Evolutionary conservation across 2,113 vertebrate species (phyloP).

Genomic region (Epinephelus cyanopodus): DNA sequence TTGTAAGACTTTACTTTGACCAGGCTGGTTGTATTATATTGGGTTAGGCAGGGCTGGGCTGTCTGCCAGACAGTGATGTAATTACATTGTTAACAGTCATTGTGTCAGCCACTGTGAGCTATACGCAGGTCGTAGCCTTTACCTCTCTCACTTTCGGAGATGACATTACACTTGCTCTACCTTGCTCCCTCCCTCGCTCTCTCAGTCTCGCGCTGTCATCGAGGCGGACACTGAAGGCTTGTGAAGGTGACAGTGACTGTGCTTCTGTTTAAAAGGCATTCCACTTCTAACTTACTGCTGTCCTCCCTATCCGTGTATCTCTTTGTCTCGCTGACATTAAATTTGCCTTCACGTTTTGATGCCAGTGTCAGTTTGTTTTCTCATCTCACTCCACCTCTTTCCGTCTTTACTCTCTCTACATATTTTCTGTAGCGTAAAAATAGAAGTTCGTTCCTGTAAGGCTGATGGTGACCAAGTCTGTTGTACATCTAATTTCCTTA

Average conservation of each 20-base stretch:
- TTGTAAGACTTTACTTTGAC: constrained; percentile 38
- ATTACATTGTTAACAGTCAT: constrained; percentile 73
- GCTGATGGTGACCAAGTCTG: background rate
- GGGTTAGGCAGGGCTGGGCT: constrained; percentile 54
- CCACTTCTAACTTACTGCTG: constrained; percentile 16
- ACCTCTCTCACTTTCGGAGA: constrained; percentile 59
- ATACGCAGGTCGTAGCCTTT: constrained; percentile 66
- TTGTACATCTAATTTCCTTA: background rate
- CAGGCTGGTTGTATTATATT: constrained; percentile 34
- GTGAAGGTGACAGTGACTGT: constrained; percentile 22
- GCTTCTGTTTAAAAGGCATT: constrained; percentile 16
- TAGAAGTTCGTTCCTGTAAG: background rate
- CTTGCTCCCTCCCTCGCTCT: constrained; percentile 14
- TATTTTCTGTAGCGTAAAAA: background rate
- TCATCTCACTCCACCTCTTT: background rate
- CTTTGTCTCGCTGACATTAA: constrained; percentile 28
- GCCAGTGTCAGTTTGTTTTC: constrained; percentile 14
- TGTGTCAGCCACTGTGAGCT: constrained; percentile 63
- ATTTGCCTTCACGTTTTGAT: background rate
- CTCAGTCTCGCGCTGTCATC: constrained; percentile 46
- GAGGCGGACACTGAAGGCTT: constrained; percentile 34
- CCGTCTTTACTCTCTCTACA: background rate
- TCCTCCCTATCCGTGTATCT: constrained; percentile 18
- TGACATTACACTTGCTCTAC: constrained; percentile 59
- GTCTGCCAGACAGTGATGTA: constrained; percentile 70